Evolutionary conservation across 2,113 vertebrate genomes (phyloP).

Genomic region (Campylorhamphus procurvoides): DNA sequence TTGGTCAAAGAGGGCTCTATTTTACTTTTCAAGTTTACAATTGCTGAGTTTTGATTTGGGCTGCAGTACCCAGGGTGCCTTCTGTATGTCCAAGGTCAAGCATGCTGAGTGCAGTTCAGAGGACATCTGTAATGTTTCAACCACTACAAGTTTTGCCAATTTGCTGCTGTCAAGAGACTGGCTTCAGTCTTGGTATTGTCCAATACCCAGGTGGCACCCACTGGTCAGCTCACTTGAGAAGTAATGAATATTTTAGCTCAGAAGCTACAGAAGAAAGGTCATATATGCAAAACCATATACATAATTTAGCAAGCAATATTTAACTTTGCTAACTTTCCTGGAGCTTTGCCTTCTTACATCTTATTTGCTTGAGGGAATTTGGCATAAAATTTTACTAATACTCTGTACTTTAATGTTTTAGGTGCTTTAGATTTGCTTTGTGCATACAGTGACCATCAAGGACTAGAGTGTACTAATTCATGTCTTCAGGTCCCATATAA

Average conservation of each 20-base stretch:
- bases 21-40: neutral
- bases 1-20: neutral
- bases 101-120: neutral
- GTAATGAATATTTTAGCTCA: neutral
- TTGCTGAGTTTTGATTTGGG: neutral
- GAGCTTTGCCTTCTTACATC: neutral
- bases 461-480: neutral
- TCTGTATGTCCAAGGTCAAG: neutral
- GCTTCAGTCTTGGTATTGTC: neutral
- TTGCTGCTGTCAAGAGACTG: neutral
- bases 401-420: rapidly evolving
- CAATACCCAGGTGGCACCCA: neutral
- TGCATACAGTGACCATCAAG: neutral
- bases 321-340: neutral
- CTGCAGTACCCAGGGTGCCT: neutral
- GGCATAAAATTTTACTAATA: neutral
- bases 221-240: neutral
- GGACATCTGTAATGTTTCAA: neutral
- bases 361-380: neutral
- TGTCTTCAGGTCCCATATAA: neutral
- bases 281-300: neutral
- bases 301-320: neutral
- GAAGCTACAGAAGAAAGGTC: neutral
- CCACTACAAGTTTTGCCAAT: neutral
- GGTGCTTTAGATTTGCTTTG: neutral